These are phyloP conservation scores for Apodemia duryi DNA, from an alignment of 2,888 invertebrate species.

Conservation along the genomic window DNA sequence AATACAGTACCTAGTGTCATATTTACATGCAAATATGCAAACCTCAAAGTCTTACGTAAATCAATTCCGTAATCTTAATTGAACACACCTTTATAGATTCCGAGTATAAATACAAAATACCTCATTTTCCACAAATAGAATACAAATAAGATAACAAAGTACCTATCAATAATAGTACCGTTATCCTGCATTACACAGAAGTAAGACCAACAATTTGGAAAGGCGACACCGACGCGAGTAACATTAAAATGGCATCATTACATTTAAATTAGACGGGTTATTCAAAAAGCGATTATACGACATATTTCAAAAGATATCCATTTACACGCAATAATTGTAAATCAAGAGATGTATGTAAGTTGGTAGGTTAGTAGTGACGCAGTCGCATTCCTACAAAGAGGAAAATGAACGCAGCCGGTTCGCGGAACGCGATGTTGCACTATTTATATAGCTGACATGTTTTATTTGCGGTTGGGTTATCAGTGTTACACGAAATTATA, in stretches of 20 bases:
- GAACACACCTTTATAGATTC: constrained; percentile 37
- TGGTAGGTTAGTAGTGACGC: constrained; percentile 51
- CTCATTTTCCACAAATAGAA: constrained; percentile 45
- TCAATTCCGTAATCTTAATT: constrained; percentile 26
- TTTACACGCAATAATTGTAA: constrained; percentile 23
- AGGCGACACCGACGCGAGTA: constrained; percentile 26
- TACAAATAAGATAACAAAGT: constrained; percentile 44
- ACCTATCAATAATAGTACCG: constrained; percentile 42
- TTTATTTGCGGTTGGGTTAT: constrained; percentile 29
- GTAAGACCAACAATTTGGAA: constrained; percentile 30
- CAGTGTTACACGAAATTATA: constrained; percentile 27
- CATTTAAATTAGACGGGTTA: constrained; percentile 41
- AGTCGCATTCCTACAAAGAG: constrained; percentile 65
- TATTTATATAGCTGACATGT: constrained; percentile 57
- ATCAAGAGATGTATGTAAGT: constrained; percentile 28
- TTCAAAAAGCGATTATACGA: constrained; percentile 31
- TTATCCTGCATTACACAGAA: constrained; percentile 40
- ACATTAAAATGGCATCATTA: constrained; percentile 34
- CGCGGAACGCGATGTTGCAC: constrained; percentile 65
- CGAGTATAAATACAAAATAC: constrained; percentile 41
- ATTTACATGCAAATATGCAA: neutral
- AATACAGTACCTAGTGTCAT: neutral
- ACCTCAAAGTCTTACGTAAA: constrained; percentile 26
- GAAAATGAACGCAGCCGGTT: constrained; percentile 66
- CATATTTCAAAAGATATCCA: constrained; percentile 26